These are phyloP conservation scores for Trissolcus basalis DNA, from an alignment of 1,140 invertebrate species.

Conservation along the genomic window DNA sequence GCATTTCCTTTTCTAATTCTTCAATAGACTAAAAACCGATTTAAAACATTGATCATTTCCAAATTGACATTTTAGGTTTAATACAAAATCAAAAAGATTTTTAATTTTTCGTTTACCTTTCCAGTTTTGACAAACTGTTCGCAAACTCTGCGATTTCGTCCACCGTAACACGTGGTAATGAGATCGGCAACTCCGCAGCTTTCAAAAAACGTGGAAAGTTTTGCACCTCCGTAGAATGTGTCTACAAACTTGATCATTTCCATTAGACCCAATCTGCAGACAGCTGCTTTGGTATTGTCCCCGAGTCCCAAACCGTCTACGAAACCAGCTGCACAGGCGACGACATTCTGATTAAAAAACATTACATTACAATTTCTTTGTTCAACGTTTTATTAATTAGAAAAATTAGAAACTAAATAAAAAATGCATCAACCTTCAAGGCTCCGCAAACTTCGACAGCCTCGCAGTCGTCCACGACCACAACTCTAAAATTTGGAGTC, in stretches of 20 bases:
- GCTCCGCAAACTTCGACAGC: conserved; percentile 91
- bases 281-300: conserved; percentile 92
- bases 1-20: conserved; percentile 85
- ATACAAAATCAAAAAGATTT: too few species aligned
- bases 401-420: too few species aligned
- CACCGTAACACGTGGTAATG: conserved; percentile 91
- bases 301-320: conserved; percentile 86
- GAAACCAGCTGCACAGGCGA: conserved; percentile 89
- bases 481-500: conserved; percentile 87
- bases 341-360: conserved; percentile 82
- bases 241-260: conserved; percentile 85
- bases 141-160: conserved; percentile 85
- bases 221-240: conserved; percentile 78
- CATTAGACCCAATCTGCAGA: conserved; percentile 89
- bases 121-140: conserved; percentile 86
- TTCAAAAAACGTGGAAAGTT: conserved; percentile 88
- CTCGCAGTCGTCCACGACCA: conserved; percentile 85
- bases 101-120: conserved; percentile 77
- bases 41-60: too few species aligned
- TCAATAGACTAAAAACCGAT: conserved; percentile 79
- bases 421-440: conserved; percentile 82
- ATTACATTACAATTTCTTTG: too few species aligned
- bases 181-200: conserved; percentile 91
- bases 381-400: too few species aligned
- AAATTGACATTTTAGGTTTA: too few species aligned